These are phyloP conservation scores for Columba janthina DNA, from an alignment of 2,113 vertebrate genomes.

Conservation along the genomic window DNA sequence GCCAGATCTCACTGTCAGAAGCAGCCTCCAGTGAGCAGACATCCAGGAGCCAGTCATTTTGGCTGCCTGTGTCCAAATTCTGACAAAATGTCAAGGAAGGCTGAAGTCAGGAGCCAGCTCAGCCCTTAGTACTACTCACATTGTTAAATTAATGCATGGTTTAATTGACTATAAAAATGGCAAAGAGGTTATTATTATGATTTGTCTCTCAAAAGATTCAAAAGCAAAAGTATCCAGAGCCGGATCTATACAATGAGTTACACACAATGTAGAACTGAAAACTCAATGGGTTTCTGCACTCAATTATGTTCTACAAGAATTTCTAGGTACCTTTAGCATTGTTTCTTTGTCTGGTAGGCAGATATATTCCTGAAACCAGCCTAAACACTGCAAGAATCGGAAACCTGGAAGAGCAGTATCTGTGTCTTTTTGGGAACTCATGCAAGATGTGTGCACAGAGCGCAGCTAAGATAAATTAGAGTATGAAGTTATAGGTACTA, in stretches of 20 bases:
- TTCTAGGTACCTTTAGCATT: background rate
- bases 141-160: background rate
- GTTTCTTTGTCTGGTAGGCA: background rate
- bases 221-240: background rate
- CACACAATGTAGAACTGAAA: background rate
- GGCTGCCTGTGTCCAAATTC: background rate
- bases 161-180: background rate
- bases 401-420: background rate
- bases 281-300: background rate
- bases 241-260: background rate
- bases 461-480: background rate
- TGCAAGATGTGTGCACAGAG: background rate
- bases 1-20: background rate
- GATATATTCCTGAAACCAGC: background rate
- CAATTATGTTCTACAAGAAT: background rate
- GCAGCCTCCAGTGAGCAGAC: background rate
- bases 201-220: background rate
- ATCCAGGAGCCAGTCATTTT: background rate
- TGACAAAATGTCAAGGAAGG: background rate
- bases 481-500: background rate
- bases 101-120: background rate
- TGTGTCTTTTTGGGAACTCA: background rate
- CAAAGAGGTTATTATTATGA: background rate
- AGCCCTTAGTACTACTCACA: background rate
- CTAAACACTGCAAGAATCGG: background rate